These are phyloP conservation scores for Drosophila equinoxialis DNA, from an alignment of 1,140 invertebrate species.

Conservation along the genomic window DNA sequence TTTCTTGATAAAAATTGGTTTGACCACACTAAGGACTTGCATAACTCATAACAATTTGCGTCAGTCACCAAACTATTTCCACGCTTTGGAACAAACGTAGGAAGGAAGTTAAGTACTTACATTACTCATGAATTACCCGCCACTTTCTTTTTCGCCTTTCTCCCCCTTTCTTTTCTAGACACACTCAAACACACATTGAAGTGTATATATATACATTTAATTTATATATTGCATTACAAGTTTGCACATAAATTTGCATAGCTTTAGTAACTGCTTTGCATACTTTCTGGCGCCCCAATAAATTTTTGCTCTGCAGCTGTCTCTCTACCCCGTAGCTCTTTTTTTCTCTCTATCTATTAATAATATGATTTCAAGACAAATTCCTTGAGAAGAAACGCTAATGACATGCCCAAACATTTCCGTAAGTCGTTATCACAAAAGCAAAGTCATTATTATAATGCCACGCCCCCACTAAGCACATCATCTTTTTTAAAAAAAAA, in stretches of 20 bases:
- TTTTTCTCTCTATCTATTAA: conserved; percentile 50
- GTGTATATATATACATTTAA: conserved; percentile 40
- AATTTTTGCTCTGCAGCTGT: conserved; percentile 40
- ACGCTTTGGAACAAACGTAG: not conserved
- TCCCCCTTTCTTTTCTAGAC: not conserved
- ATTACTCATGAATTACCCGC: conserved; percentile 38
- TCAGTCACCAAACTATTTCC: not conserved
- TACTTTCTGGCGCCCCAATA: conserved; percentile 54
- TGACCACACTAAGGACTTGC: not conserved
- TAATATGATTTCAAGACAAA: conserved; percentile 68
- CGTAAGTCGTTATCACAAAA: conserved; percentile 81
- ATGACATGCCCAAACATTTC: conserved; percentile 81
- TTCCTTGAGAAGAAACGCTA: conserved; percentile 64
- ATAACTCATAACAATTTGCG: conserved; percentile 11
- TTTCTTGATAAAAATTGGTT: not conserved
- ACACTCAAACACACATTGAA: conserved; percentile 8
- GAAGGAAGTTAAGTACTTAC: conserved; percentile 40
- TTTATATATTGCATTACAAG: conserved; percentile 76
- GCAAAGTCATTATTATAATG: conserved; percentile 82
- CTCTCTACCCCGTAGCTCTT: not conserved
- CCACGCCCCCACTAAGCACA: conserved; percentile 47
- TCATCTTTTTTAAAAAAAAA: conserved; percentile 22
- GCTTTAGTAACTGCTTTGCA: conserved; percentile 54
- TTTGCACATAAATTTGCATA: conserved; percentile 65
- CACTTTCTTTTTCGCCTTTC: conserved; percentile 9